phyloP scores from a whole-genome alignment of 2,888 invertebrate species.

The Argyra leucocephala region DNA sequence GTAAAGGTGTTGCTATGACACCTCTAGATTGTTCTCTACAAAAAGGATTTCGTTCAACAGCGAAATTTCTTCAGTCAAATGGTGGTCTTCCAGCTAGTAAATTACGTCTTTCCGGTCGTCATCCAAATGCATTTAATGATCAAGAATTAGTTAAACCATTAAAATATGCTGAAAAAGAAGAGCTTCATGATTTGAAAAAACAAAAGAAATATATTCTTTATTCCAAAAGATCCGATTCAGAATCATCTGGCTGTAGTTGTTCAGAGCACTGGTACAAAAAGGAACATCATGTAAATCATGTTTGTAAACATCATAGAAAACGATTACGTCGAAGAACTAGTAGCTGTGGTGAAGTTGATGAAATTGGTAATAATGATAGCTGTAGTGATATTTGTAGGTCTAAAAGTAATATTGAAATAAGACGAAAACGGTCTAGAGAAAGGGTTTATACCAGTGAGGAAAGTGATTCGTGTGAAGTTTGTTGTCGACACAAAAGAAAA shows the following conservation, averaged over 20 bases:
- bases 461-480: slow-evolving; percentile 47
- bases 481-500: slow-evolving; percentile 39
- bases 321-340: slow-evolving; percentile 38
- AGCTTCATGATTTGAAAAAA: slow-evolving; percentile 34
- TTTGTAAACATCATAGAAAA: slow-evolving; percentile 35
- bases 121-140: slow-evolving; percentile 38
- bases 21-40: slow-evolving; percentile 85
- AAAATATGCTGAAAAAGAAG: slow-evolving; percentile 40
- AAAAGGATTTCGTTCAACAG: slow-evolving; percentile 78
- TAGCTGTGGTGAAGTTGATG: slow-evolving; percentile 38
- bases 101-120: slow-evolving; percentile 43
- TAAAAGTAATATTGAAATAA: slow-evolving; percentile 42
- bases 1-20: slow-evolving; percentile 75
- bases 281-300: slow-evolving; percentile 35
- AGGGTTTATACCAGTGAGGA: slow-evolving; percentile 37
- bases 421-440: slow-evolving; percentile 35
- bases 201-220: slow-evolving; percentile 40
- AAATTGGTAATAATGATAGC: slow-evolving; percentile 27
- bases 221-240: slow-evolving; percentile 37
- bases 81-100: slow-evolving; percentile 76
- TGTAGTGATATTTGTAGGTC: slow-evolving; percentile 40
- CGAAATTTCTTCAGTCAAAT: slow-evolving; percentile 83
- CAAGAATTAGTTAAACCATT: slow-evolving; percentile 38
- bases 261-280: slow-evolving; percentile 36
- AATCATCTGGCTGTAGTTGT: slow-evolving; percentile 34